These are phyloP conservation scores for Grus americana DNA, from an alignment of 2,113 vertebrate species.

Conservation along the genomic window DNA sequence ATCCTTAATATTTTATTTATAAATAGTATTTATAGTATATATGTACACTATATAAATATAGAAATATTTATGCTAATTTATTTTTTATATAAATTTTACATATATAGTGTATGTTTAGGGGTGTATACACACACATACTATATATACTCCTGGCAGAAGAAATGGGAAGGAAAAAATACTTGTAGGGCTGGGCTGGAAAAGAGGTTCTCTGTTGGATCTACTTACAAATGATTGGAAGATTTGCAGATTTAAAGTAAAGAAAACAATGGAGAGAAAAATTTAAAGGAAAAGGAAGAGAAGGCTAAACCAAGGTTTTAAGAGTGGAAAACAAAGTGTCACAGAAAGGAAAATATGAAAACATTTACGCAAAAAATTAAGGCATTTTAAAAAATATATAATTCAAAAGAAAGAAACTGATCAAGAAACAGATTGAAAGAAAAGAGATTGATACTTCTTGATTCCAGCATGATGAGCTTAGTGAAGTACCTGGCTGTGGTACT, in stretches of 20 bases:
- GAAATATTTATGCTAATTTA: not conserved
- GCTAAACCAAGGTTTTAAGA: not conserved
- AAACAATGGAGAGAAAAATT: not conserved
- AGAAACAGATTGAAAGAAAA: not conserved
- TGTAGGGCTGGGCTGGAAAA: not conserved
- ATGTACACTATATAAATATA: not conserved
- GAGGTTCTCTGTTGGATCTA: not conserved
- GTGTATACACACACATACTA: not conserved
- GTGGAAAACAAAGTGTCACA: not conserved
- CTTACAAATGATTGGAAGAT: not conserved
- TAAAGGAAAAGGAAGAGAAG: not conserved
- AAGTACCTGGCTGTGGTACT: not conserved
- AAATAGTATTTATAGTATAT: not conserved
- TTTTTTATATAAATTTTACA: too few species aligned
- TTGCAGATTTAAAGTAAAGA: not conserved
- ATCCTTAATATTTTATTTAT: not conserved
- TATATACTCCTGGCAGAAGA: not conserved
- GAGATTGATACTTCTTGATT: not conserved
- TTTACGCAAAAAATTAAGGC: not conserved
- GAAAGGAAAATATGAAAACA: not conserved
- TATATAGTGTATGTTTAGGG: not conserved
- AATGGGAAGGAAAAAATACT: not conserved
- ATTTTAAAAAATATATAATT: not conserved
- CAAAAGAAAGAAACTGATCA: not conserved
- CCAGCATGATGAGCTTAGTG: not conserved